Evolutionary conservation across 2,797 vertebrate species (phyloP), one percentile per base, ranked within the genome.

Genomic region (Clarias pachynema): DNA sequence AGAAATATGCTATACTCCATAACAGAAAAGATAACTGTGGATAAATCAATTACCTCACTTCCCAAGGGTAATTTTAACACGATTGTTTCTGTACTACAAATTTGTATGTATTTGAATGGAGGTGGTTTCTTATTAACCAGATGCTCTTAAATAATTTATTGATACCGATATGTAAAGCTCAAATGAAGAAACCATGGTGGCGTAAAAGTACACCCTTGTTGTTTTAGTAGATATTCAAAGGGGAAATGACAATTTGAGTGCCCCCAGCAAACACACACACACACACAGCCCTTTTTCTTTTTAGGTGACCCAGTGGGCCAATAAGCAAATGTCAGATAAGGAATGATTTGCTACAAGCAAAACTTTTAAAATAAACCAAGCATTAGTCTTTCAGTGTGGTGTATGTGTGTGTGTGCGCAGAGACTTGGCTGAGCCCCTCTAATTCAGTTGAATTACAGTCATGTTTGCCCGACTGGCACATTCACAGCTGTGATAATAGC

Each of bases 361-460:
- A 94, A 92, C 90, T 89, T 91, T 89, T 87, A 93, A 95, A 94
- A 94, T 92, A 96, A 95, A 95, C 94, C 95, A 93, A 93, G 91
- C 93, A 91, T 93, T 91, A 91, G 75, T 49, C 59, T 84, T n/a
- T 82, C 53, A 79, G 84, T 84, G 84, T 84, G 34, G 84, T 81
- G 87, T 85, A 87, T 79, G 83, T 78, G 89, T 75, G 84, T 60
- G 88, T 65, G 78, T 0, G 75, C 74, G 6, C 78, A 85, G 78
- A 24, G 90, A 91, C 69, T 87, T 1, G 81, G 91, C 91, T 90
- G 90, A 90, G 89, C 88, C 82, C 60, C 86, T 93, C 90, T 93
- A 91, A 94, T 94, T 95, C 95, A 95, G 94, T 93, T 95, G 94
- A 94, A 94, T 92, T 95, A 87, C 93, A 94, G 93, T 93, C 94